Evolutionary conservation across 1,140 invertebrate genomes (phyloP).

Genomic region (Drosophila equinoxialis): DNA sequence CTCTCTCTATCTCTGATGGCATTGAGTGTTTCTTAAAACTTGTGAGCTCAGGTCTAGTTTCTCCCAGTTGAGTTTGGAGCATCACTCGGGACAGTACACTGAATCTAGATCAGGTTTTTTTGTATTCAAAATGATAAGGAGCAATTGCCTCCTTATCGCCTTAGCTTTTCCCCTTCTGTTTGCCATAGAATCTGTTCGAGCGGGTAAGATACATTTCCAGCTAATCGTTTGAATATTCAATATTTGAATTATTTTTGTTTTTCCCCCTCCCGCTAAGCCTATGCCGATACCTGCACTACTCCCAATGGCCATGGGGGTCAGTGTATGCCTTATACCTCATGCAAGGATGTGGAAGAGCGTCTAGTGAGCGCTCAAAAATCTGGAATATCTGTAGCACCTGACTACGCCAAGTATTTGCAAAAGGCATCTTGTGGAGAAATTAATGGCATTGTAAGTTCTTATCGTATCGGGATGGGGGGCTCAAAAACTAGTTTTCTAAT

Average conservation of each 20-base stretch:
- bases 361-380: slow-evolving; percentile 35
- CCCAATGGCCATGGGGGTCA: slow-evolving; percentile 51
- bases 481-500: slow-evolving; percentile 1
- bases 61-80: slow-evolving; percentile 58
- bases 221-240: slow-evolving; percentile 13
- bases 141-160: slow-evolving; percentile 22
- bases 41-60: slow-evolving; percentile 22
- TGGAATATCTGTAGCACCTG: slow-evolving; percentile 35
- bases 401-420: slow-evolving; percentile 53
- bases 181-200: slow-evolving; percentile 35
- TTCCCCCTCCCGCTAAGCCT: slow-evolving; percentile 42
- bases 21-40: slow-evolving; percentile 40
- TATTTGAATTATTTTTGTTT: slow-evolving; percentile 30
- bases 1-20: not conserved
- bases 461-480: not conserved
- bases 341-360: slow-evolving; percentile 55
- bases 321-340: slow-evolving; percentile 63
- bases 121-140: slow-evolving; percentile 41
- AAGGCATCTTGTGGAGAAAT: slow-evolving; percentile 55
- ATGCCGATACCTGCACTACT: slow-evolving; percentile 57
- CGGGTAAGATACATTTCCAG: slow-evolving; percentile 53
- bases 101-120: slow-evolving; percentile 29
- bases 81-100: slow-evolving; percentile 25
- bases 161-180: slow-evolving; percentile 37
- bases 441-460: slow-evolving; percentile 49